Evolutionary conservation across 2,888 invertebrate genomes (phyloP).

Genomic region (Halictus ligatus): DNA sequence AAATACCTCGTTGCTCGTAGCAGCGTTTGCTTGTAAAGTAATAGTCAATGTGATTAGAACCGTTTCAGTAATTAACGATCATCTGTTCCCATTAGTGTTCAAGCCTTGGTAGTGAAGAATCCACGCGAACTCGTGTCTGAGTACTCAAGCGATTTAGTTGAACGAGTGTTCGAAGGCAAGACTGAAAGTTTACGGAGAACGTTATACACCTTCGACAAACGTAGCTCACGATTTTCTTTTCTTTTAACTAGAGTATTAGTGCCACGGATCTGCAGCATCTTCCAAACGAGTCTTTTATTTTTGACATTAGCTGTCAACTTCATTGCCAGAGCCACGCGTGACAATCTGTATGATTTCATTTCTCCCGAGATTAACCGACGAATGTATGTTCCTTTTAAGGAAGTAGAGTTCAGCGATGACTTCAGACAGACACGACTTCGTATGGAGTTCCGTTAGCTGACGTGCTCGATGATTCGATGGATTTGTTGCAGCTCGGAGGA

Average conservation of each 20-base stretch:
- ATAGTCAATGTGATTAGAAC: background rate
- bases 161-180: background rate
- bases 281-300: background rate
- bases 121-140: background rate
- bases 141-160: background rate
- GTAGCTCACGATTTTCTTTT: background rate
- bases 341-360: background rate
- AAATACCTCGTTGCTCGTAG: background rate
- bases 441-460: background rate
- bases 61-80: background rate
- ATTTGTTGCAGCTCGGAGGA: background rate
- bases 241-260: background rate
- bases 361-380: background rate
- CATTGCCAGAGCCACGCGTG: background rate
- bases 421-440: constrained; percentile 1
- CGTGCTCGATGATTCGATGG: background rate
- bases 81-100: background rate
- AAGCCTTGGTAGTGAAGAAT: background rate
- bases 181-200: background rate
- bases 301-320: background rate
- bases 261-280: background rate
- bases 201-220: background rate
- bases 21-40: background rate
- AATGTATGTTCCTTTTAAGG: background rate
- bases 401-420: background rate